Evolutionary conservation across 2,797 vertebrate genomes (phyloP), one percentile per base, ranked within the genome.

Genomic region (Tympanoctomys barrerae): DNA sequence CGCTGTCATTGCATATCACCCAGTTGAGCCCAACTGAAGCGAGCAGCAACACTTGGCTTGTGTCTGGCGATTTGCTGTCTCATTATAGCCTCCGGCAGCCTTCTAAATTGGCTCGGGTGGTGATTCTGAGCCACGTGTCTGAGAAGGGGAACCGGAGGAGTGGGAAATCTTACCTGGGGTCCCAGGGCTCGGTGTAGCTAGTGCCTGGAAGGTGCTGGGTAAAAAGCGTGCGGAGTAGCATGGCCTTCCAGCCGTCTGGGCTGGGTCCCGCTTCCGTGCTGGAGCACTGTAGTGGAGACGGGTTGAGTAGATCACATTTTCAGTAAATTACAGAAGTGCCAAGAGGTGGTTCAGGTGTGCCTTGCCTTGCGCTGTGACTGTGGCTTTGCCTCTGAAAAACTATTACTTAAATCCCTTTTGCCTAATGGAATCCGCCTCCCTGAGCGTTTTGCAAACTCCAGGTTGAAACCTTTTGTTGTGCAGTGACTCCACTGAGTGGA

Each of bases 1-100:
- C 59, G 80, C 96, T 96, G 92, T 94, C 96, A 85, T 68, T 68
- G 95, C 94, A 18, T 49, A 39, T 39, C 86, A 0, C 77, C 6
- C 92, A 78, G 39, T 39, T 71, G 66, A 95, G 90, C 85, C 86
- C 81, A 2, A 16, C 70, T 59, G 96, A 83, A 91, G 92, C 57
- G 81, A 83, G 94, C 33, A 87, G 94, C 92, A 59, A 18, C 70
- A n/a, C 90, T 94, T 95, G 97, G 95, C 94, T 57, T 28, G 79
- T 46, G 21, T 70, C 88, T 87, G 96, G 46, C 64, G 97, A 95
- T 97, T 96, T 97, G 97, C 97, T 97, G 96, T 97, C 97, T 97
- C 97, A 96, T 96, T 94, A 96, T 94, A 96, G 92, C 95, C 89
- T 87, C 84, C 92, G 94, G 66, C 61, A 89, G 90, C 89, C 91